Evolutionary conservation across 2,797 vertebrate genomes (phyloP).

Genomic region (Amblyopsis hoosieri): DNA sequence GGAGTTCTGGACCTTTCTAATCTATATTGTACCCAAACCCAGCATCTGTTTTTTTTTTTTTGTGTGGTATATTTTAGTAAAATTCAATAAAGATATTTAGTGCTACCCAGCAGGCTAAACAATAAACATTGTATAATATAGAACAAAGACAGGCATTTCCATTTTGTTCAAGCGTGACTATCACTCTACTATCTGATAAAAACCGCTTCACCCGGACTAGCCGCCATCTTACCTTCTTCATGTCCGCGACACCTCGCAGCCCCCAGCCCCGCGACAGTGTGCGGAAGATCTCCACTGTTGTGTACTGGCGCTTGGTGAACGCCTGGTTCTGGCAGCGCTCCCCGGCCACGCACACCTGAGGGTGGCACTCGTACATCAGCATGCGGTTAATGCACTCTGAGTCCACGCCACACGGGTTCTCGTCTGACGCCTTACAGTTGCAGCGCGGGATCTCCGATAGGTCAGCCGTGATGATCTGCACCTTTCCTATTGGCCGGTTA

Average conservation of each 20-base stretch:
- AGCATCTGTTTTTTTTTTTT: too few relatives aligned
- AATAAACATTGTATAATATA: too few relatives aligned
- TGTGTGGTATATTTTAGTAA: too few relatives aligned
- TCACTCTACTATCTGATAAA: neutral
- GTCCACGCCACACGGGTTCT: conserved; percentile 92
- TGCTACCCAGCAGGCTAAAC: too few relatives aligned
- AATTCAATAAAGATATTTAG: too few relatives aligned
- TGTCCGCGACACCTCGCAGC: conserved; percentile 85
- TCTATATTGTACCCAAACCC: too few relatives aligned
- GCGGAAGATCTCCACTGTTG: conserved; percentile 91
- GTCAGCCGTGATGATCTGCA: conserved; percentile 96
- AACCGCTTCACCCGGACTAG: neutral
- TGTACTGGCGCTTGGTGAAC: conserved; percentile 94
- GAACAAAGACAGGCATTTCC: neutral
- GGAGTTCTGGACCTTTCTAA: too few relatives aligned
- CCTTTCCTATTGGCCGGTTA: conserved; percentile 92
- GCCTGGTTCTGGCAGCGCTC: conserved; percentile 95
- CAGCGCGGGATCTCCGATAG: conserved; percentile 94
- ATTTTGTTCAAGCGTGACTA: too few relatives aligned
- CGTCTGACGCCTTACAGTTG: conserved; percentile 94
- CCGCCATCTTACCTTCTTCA: conserved; percentile 86
- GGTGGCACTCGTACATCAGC: conserved; percentile 97
- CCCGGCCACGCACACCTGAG: conserved; percentile 90
- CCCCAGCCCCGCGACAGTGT: conserved; percentile 94
- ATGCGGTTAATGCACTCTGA: conserved; percentile 99